Evolutionary conservation across 1,140 invertebrate genomes (phyloP), one percentile per base, ranked within the genome.

Genomic region (Cotesia chilonis): DNA sequence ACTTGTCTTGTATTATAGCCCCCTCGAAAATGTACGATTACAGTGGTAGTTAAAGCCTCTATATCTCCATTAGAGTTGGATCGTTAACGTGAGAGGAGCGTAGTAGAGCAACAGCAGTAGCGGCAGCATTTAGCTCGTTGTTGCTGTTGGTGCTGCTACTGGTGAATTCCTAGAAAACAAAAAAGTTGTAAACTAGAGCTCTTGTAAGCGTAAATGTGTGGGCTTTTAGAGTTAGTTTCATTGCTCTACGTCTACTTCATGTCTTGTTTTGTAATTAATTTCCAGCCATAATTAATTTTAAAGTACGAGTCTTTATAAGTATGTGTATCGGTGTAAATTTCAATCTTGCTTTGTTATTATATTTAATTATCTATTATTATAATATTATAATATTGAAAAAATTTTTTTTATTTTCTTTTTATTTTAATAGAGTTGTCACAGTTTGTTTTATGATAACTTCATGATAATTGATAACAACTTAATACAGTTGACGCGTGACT

Each of bases 41-140:
- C 64, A 52, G 55, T 38, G 57, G 52, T 71, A 64, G 68, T 68
- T 68, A 70, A 65, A 54, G 69, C 64, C 63, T 67, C 64, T 74
- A 74, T 68, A 71, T 74, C 73, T 74, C 65, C 69, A 74, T 74
- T 74, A 74, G 55, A 68, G 73, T 74, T 69, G 54, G 63, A 20
- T n/a, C 71, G 60, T 71, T 74, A 74, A 71, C 55, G 69, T 70
- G 17, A 5, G 66, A 47, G 41, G 41, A 47, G 41, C 41, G 41
- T 10, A 47, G 5, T 28, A 1, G 28, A 28, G 28, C 28, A 28
- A 28, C 3, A 47, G 10, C 41, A 47, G 41, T 10, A 47, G 41
- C 7, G 10, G 41, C 10, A 47, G 38, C 65, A 63, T 71, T 71
- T 74, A 66, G 41, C 63, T 55, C 20, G 51, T 37, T 47, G 41